phyloP scores from a whole-genome alignment of 1,140 invertebrate genomes.

The Drosophila lacertosa region DNA sequence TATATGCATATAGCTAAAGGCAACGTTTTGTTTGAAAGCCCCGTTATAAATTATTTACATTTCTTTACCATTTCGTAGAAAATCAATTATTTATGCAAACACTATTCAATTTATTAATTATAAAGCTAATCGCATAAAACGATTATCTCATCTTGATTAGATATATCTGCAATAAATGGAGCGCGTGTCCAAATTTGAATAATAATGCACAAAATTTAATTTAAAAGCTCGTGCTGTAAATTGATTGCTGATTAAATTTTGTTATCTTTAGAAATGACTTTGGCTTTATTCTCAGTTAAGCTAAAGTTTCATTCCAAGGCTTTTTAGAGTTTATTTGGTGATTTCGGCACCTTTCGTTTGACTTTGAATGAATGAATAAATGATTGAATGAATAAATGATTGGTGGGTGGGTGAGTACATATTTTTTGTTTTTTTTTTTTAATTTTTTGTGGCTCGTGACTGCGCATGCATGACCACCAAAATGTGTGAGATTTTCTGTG shows the following conservation, averaged over 20 bases:
- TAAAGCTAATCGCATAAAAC: too few relatives aligned
- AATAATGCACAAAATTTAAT: too few relatives aligned
- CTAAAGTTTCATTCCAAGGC: conserved; percentile 10
- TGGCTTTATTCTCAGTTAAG: too few relatives aligned
- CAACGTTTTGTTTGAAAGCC: conserved; percentile 11
- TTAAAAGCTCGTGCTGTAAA: too few relatives aligned
- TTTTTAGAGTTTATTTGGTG: conserved; percentile 29
- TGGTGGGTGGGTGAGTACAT: conserved; percentile 33
- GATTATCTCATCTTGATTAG: too few relatives aligned
- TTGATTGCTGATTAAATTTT: too few relatives aligned
- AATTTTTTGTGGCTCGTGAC: conserved; percentile 25
- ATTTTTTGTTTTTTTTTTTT: too few relatives aligned
- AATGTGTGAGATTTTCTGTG: conserved; percentile 53
- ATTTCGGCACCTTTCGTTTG: conserved; percentile 24
- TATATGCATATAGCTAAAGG: conserved; percentile 19
- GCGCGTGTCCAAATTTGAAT: background rate
- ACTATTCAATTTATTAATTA: too few relatives aligned
- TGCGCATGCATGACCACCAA: conserved; percentile 48
- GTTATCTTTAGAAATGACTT: too few relatives aligned
- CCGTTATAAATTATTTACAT: too few relatives aligned
- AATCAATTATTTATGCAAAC: background rate
- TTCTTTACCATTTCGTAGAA: background rate
- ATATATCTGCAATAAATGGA: background rate
- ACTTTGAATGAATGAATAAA: conserved; percentile 10
- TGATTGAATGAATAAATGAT: background rate